These are phyloP conservation scores for Eurytoma adleriae DNA, from an alignment of 2,888 invertebrate species.

Conservation along the genomic window DNA sequence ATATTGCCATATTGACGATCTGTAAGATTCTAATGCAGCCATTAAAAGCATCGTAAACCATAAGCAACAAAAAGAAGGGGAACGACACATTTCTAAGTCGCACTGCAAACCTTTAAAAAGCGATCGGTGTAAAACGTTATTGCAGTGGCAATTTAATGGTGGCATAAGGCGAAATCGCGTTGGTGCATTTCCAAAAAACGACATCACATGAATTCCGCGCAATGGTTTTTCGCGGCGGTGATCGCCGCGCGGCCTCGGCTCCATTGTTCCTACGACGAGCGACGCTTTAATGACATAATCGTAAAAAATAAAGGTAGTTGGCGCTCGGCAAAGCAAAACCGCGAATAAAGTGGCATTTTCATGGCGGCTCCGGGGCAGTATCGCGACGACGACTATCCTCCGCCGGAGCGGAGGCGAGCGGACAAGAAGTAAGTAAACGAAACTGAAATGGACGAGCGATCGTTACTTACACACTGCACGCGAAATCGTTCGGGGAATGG, in stretches of 20 bases:
- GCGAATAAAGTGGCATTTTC: constrained; percentile 53
- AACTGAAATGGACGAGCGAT: constrained; percentile 64
- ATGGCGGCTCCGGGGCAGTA: constrained; percentile 23
- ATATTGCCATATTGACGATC: too few species aligned
- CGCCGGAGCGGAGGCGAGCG: constrained; percentile 37
- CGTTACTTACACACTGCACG: constrained; percentile 60
- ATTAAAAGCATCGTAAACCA: too few species aligned
- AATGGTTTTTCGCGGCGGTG: background rate
- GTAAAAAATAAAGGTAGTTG: constrained; percentile 36
- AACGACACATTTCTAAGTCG: too few species aligned
- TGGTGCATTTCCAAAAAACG: constrained; percentile 5
- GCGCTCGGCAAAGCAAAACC: constrained; percentile 38
- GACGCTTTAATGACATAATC: constrained; percentile 45
- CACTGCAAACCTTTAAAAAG: too few species aligned
- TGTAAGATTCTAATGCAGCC: too few species aligned
- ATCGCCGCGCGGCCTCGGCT: background rate
- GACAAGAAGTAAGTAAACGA: constrained; percentile 65
- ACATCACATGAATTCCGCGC: constrained; percentile 8
- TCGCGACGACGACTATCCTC: constrained; percentile 4
- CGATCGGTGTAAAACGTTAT: too few species aligned
- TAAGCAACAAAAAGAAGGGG: too few species aligned
- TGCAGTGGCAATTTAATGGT: too few species aligned
- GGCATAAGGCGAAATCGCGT: too few species aligned
- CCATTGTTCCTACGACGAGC: constrained; percentile 18
- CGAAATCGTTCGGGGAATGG: constrained; percentile 65